A percentile compares a stretch with the other conserved stretches of the same genome.
Conservation (phyloP, 1,140 invertebrate species). For the Mya arenaria region DNA sequence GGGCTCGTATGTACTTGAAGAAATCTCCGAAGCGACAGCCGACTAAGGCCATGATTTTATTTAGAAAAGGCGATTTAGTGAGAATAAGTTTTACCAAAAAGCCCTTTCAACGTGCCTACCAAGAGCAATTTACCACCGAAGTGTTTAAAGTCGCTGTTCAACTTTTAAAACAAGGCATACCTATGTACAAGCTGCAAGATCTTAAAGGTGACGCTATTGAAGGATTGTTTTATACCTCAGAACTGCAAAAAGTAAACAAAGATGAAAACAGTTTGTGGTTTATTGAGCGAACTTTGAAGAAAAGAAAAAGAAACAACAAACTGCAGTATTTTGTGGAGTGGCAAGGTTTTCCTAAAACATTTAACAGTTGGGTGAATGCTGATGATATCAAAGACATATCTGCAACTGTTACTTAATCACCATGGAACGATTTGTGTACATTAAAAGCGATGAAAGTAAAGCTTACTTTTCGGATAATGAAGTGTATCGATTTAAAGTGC, state of each 20-base stretch:
- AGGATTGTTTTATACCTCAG: conserved; percentile 37
- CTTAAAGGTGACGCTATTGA: conserved; percentile 30
- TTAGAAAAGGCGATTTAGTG: conserved; percentile 50
- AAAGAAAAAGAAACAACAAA: conserved; percentile 19
- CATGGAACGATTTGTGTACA: conserved; percentile 23
- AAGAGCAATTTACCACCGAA: conserved; percentile 45
- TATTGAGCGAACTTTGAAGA: conserved; percentile 11
- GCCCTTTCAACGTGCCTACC: conserved; percentile 52
- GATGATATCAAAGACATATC: background rate
- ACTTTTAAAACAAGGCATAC: conserved; percentile 44
- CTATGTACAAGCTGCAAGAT: conserved; percentile 44
- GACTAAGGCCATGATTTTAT: conserved; percentile 17
- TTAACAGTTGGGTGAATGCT: conserved; percentile 31
- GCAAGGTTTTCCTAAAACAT: conserved; percentile 33
- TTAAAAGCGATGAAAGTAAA: conserved; percentile 4
- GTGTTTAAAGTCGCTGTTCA: conserved; percentile 42
- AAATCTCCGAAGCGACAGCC: background rate
- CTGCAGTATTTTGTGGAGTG: conserved; percentile 7
- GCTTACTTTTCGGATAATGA: conserved; percentile 26
- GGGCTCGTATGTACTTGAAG: conserved; percentile 56
- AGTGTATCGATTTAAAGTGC: conserved; percentile 32
- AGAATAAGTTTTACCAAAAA: conserved; percentile 45
- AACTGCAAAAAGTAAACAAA: conserved; percentile 46
- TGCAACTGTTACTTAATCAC: background rate
- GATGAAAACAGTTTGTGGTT: conserved; percentile 39